These are phyloP conservation scores for Fopius arisanus DNA, from an alignment of 1,140 invertebrate genomes.

Conservation along the genomic window DNA sequence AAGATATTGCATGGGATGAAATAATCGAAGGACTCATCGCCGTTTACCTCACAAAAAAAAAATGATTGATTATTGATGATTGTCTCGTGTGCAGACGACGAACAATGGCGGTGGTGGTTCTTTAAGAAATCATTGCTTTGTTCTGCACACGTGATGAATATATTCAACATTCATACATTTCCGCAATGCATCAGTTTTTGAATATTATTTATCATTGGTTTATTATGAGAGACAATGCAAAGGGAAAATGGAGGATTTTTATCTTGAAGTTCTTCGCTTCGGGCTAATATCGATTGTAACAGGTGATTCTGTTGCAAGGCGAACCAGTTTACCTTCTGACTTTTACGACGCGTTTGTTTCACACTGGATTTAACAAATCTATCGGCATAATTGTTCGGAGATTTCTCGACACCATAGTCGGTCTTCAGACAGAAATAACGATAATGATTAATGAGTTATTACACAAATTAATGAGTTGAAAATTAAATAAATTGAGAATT, in stretches of 20 bases:
- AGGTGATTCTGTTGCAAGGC: constrained; percentile 32
- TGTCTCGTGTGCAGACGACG: not conserved
- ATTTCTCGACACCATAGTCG: not conserved
- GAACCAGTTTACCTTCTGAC: constrained; percentile 23
- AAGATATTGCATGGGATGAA: not conserved
- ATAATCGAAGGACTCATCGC: not conserved
- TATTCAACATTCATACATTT: not conserved
- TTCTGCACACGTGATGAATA: not conserved
- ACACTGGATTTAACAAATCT: not conserved
- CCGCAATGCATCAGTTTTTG: not conserved
- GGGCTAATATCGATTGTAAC: constrained; percentile 21
- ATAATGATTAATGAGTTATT: too few relatives aligned
- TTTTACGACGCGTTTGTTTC: constrained; percentile 19
- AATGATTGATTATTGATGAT: constrained; percentile 20
- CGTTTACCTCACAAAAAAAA: not conserved
- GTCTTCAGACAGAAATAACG: not conserved
- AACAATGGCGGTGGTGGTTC: not conserved
- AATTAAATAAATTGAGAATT: too few relatives aligned
- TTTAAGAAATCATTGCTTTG: not conserved
- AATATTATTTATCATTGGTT: not conserved
- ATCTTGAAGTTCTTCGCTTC: constrained; percentile 9
- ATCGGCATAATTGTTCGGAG: not conserved
- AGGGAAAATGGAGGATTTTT: not conserved
- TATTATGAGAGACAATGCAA: not conserved
- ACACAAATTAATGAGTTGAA: too few relatives aligned